Percentiles rank a stretch among this genome's conserved stretches.
Evolutionary conservation across 2,888 invertebrate species (phyloP).

Genomic region (Ephialtes manifestator): DNA sequence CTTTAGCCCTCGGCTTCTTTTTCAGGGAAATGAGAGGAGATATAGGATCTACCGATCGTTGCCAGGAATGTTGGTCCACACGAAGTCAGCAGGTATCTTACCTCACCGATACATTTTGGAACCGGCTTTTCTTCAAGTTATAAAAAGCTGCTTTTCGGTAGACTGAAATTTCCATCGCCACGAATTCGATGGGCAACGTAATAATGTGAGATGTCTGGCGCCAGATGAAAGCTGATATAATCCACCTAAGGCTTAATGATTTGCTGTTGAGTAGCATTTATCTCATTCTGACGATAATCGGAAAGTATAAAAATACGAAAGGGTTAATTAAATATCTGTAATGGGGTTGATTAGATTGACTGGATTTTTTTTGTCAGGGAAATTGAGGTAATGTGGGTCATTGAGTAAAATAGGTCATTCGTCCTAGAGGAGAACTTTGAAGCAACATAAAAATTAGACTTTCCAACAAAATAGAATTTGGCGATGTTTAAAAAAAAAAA

Average conservation of each 20-base stretch:
- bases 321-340: neutral
- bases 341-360: neutral
- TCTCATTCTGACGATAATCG: neutral
- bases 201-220: conserved; percentile 11
- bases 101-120: neutral
- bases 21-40: neutral
- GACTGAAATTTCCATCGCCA: neutral
- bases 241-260: neutral
- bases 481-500: too few relatives aligned
- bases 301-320: neutral
- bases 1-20: neutral
- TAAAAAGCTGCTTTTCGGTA: neutral
- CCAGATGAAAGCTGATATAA: neutral
- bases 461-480: too few relatives aligned
- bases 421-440: neutral
- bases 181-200: conserved; percentile 8
- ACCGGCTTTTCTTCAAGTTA: neutral
- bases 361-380: neutral
- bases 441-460: neutral
- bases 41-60: conserved; percentile 2
- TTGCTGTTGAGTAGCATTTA: neutral
- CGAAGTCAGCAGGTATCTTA: neutral
- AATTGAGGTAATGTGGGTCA: neutral
- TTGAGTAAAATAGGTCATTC: neutral
- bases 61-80: neutral